A percentile compares a stretch with the other conserved stretches of the same genome.
Evolutionary conservation across 2,113 vertebrate species (phyloP).

Genomic region (Suricata suricatta): DNA sequence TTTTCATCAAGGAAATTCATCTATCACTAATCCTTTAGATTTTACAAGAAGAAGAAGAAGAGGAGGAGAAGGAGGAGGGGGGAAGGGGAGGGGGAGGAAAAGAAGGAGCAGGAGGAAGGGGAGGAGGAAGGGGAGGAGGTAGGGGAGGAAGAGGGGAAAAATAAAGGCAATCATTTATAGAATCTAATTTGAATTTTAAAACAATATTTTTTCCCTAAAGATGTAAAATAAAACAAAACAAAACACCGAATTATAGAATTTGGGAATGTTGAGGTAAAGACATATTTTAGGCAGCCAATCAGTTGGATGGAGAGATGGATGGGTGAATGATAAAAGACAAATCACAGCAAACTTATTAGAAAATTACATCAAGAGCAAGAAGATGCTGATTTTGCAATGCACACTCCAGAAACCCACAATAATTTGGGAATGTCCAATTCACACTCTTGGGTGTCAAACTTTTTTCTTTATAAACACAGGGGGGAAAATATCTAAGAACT

Average conservation of each 20-base stretch:
- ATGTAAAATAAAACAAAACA: neutral
- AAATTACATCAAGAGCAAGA: neutral
- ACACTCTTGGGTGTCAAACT: neutral
- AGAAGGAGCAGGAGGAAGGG: neutral
- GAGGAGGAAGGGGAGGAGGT: no score
- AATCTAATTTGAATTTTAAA: slow-evolving; percentile 34
- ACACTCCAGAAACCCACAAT: neutral
- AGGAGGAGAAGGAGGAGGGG: no score
- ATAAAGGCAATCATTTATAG: neutral
- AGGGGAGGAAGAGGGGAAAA: neutral
- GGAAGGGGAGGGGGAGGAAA: neutral
- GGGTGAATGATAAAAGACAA: neutral
- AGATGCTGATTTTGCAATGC: neutral
- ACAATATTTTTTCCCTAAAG: neutral
- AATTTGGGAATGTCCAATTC: neutral
- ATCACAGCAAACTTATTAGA: neutral
- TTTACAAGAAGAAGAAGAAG: neutral
- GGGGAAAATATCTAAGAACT: neutral
- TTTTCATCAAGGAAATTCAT: neutral
- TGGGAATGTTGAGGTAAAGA: neutral
- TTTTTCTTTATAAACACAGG: neutral
- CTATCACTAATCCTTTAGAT: neutral
- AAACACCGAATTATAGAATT: neutral
- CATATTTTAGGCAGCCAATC: neutral
- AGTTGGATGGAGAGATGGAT: no score